Evolutionary conservation across 2,888 invertebrate genomes (phyloP), one percentile per base, ranked within the genome.

Genomic region (Epistrophe eligans): DNA sequence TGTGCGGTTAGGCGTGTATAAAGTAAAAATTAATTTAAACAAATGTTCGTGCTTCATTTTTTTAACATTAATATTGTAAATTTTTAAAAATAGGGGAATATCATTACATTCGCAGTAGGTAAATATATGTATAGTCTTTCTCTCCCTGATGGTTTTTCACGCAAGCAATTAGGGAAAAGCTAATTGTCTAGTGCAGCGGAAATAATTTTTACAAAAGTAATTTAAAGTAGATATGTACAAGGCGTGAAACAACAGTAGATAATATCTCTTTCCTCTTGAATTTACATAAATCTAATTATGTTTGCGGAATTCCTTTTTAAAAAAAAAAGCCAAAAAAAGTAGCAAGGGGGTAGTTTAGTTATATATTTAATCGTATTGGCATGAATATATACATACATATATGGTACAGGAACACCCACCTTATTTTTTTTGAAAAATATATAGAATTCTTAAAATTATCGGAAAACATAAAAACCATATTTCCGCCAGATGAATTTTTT

Each of bases 111-210:
- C 15, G 55, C 11, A 13, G 24, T 24, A 52, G 2, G 35, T 35
- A 35, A 1, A 0, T 35, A 35, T 2, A 7, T 35, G 9, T 2
- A 0, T 35, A 35, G 9, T 8, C 35, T 35, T 35, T 13, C 19
- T 50, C 1, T 28, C 9, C 9, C 17, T 4, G 17, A 28, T 40
- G 24, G 24, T 24, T 1, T 11, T 40, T 7, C 7, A 13, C n/a
- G 24, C 19, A 62, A 40, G 4, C 40, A 66, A 66, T 48, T 66
- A 66, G 48, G 28, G 43, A 32, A 66, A 48, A 17, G 17, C 4
- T 48, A 48, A 45, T 62, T 48, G 64, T 45, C 32, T 66, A 48
- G 17, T 66, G 64, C 64, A 32, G 45, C 15, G 43, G 15, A 66
- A 48, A 48, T 32, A 10, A 24, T 28, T 17, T 45, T 66, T 32